Percentiles rank a stretch among this genome's conserved stretches.
Conservation (phyloP, 1,140 invertebrate genomes). For the Eufriesea mexicana region DNA sequence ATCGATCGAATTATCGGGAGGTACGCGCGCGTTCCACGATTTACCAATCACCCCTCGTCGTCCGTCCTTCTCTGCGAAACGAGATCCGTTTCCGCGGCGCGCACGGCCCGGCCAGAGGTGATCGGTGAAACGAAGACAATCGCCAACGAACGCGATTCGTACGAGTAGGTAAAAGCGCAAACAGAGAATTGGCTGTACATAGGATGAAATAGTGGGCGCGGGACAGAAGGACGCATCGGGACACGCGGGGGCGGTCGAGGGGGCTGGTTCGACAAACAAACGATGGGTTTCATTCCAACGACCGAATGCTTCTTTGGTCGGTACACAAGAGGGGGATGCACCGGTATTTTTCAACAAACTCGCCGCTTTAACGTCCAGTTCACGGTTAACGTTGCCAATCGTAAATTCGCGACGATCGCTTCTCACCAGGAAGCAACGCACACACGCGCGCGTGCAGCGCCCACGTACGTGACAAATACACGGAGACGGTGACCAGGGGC, state of each 20-base stretch:
- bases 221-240: constrained; percentile 6
- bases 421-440: neutral
- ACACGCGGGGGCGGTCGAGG: no score
- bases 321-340: constrained; percentile 28
- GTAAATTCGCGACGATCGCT: constrained; percentile 16
- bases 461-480: neutral
- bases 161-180: constrained; percentile 18
- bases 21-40: neutral
- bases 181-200: constrained; percentile 19
- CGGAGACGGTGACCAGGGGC: neutral
- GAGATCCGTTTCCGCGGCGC: neutral
- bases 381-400: constrained; percentile 24
- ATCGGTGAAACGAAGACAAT: constrained; percentile 26
- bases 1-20: constrained; percentile 33
- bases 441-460: neutral
- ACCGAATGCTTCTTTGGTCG: constrained; percentile 47
- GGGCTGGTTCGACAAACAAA: constrained; percentile 40
- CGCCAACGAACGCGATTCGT: neutral
- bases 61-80: neutral
- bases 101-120: neutral
- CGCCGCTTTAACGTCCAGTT: constrained; percentile 19
- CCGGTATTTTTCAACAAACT: constrained; percentile 37
- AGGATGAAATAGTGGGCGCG: constrained; percentile 16
- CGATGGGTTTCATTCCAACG: constrained; percentile 45
- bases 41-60: neutral